phyloP scores from a whole-genome alignment of 1,140 invertebrate genomes.

The Gerris buenoi region DNA sequence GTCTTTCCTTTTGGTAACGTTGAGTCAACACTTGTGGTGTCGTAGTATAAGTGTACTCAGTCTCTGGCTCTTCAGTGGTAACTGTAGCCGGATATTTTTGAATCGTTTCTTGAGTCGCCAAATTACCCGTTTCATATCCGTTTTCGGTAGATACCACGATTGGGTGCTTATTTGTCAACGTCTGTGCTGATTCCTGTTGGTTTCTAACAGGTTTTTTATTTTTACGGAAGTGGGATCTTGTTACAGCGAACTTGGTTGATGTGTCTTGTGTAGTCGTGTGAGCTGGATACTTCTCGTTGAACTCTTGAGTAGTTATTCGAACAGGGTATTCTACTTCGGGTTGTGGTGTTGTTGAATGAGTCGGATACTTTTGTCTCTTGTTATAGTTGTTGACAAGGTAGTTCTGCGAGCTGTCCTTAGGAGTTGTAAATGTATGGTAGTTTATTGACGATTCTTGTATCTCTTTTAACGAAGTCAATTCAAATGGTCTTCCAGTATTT shows the following conservation, averaged over 20 bases:
- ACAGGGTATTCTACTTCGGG: not conserved
- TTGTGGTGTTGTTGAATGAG: not conserved
- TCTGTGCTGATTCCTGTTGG: too few relatives aligned
- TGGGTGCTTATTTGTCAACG: too few relatives aligned
- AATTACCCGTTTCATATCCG: too few relatives aligned
- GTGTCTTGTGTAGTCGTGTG: too few relatives aligned
- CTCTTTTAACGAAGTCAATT: not conserved
- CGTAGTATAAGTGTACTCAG: not conserved
- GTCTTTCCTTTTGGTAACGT: not conserved
- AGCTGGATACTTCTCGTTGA: not conserved
- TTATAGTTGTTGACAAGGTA: not conserved
- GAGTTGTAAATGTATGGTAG: not conserved
- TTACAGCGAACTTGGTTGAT: too few relatives aligned
- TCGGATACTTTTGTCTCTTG: not conserved
- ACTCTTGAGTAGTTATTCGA: not conserved
- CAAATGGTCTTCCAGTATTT: not conserved
- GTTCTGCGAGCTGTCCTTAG: not conserved
- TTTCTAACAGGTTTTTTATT: too few relatives aligned
- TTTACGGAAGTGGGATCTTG: too few relatives aligned
- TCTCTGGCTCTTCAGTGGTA: not conserved
- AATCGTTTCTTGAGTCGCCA: too few relatives aligned
- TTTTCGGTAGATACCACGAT: too few relatives aligned
- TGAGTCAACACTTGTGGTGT: not conserved
- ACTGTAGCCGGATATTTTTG: not conserved
- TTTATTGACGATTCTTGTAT: not conserved